Evolutionary conservation across 1,140 invertebrate genomes (phyloP).

Genomic region (Microvelia longipes): DNA sequence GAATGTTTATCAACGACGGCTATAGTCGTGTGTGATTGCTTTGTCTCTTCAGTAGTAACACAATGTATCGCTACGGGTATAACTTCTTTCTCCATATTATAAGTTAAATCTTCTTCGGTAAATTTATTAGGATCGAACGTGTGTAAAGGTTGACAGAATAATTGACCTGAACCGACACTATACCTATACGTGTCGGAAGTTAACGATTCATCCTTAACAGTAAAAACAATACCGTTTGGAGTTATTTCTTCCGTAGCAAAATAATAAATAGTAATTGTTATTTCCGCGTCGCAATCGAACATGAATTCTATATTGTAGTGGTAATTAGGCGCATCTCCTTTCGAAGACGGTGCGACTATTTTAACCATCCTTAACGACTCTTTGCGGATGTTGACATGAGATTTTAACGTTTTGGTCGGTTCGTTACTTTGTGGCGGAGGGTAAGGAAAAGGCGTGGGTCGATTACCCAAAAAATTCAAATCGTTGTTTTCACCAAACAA

Average conservation of each 20-base stretch:
- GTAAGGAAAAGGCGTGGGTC: constrained; percentile 92
- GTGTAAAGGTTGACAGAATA: constrained; percentile 74
- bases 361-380: constrained; percentile 84
- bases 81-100: constrained; percentile 66
- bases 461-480: constrained; percentile 84
- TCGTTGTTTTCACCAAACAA: constrained; percentile 97
- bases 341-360: constrained; percentile 14
- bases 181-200: constrained; percentile 85
- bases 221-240: constrained; percentile 59
- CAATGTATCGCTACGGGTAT: constrained; percentile 89
- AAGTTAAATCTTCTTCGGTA: constrained; percentile 72
- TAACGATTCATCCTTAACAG: constrained; percentile 59
- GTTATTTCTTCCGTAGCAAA: constrained; percentile 85
- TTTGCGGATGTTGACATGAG: constrained; percentile 90
- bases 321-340: constrained; percentile 40
- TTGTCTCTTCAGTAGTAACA: constrained; percentile 67
- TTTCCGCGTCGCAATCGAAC: constrained; percentile 88
- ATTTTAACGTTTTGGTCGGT: constrained; percentile 89
- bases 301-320: constrained; percentile 84
- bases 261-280: constrained; percentile 86
- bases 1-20: constrained; percentile 83
- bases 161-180: constrained; percentile 83
- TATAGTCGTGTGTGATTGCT: constrained; percentile 89
- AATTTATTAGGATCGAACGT: constrained; percentile 74
- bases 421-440: constrained; percentile 86